These are phyloP conservation scores for Spilarctia lutea DNA, from an alignment of 2,888 invertebrate genomes.

Conservation along the genomic window DNA sequence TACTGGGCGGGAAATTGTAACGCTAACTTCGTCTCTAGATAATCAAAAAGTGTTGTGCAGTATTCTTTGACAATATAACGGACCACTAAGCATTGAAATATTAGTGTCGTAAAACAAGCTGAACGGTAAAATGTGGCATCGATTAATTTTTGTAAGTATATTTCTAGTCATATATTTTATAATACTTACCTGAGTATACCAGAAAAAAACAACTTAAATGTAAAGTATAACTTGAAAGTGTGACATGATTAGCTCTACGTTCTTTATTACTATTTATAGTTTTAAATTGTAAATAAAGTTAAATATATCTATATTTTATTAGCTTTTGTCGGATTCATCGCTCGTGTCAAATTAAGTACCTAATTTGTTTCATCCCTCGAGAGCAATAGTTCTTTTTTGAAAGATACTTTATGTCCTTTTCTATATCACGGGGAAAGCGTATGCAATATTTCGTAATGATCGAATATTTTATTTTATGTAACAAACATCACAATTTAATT, in stretches of 20 bases:
- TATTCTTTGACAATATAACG: conserved; percentile 45
- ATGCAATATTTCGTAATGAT: neutral
- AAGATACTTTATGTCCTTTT: neutral
- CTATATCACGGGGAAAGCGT: neutral
- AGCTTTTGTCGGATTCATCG: too few relatives aligned
- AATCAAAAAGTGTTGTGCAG: conserved; percentile 44
- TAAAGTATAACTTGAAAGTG: neutral
- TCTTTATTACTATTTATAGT: neutral
- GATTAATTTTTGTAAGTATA: conserved; percentile 51
- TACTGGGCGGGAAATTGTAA: conserved; percentile 59
- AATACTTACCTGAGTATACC: neutral
- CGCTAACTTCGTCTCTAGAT: conserved; percentile 49
- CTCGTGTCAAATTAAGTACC: neutral
- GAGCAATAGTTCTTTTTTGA: neutral
- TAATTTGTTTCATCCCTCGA: neutral
- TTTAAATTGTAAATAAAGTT: too few relatives aligned
- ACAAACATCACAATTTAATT: neutral
- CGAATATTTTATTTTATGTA: neutral
- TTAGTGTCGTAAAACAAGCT: conserved; percentile 50
- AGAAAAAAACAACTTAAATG: neutral
- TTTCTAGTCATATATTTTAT: neutral
- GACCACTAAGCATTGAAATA: conserved; percentile 33
- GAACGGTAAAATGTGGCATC: conserved; percentile 64
- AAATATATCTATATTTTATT: too few relatives aligned
- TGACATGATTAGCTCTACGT: neutral